Percentiles rank a stretch among this genome's conserved stretches.
Evolutionary conservation across 2,797 vertebrate species (phyloP).

Genomic region (Strix occidentalis): DNA sequence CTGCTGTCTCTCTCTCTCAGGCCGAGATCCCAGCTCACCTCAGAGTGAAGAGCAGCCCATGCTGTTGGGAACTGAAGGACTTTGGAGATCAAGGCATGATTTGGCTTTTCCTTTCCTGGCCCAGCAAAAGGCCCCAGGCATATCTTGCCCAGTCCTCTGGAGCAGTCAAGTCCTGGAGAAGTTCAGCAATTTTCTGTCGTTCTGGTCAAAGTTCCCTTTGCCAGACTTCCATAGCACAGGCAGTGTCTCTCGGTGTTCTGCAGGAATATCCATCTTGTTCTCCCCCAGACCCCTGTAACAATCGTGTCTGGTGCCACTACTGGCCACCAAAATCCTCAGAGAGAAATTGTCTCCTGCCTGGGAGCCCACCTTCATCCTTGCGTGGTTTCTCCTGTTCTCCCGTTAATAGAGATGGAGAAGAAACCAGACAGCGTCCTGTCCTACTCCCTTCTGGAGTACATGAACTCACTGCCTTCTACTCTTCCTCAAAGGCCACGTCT

Average conservation of each 20-base stretch:
- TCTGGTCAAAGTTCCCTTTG: not conserved
- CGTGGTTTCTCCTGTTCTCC: not conserved
- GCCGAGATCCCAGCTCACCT: not conserved
- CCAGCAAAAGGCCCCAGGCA: not conserved
- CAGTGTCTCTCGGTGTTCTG: not conserved
- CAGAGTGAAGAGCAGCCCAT: not conserved
- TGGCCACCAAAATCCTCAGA: not conserved
- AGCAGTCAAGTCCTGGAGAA: not conserved
- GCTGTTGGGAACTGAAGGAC: not conserved
- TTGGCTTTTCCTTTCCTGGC: not conserved
- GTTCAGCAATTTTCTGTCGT: not conserved
- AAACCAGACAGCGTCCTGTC: not conserved
- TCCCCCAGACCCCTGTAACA: not conserved
- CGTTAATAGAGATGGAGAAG: not conserved
- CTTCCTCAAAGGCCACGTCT: rapidly evolving
- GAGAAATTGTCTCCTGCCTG: not conserved
- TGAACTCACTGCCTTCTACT: not conserved
- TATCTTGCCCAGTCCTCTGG: not conserved
- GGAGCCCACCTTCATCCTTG: not conserved
- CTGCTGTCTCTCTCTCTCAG: not conserved
- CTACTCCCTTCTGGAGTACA: not conserved
- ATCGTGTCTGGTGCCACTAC: not conserved
- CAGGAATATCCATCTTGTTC: not conserved
- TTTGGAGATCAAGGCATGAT: not conserved
- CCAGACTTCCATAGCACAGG: not conserved